Base-by-base conservation (phyloP, 2,888 invertebrate species). In the Bibio marci region DNA sequence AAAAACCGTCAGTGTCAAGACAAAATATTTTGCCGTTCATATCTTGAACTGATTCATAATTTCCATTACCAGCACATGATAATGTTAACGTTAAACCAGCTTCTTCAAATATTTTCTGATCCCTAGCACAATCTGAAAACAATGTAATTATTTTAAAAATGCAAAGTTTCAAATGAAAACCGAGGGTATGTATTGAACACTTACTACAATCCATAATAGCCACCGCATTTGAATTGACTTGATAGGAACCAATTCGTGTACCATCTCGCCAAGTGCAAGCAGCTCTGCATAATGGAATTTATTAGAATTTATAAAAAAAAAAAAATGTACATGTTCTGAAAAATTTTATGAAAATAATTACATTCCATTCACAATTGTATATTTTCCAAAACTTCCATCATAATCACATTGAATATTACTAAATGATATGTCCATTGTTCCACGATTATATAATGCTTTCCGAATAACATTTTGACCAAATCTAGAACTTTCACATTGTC, bases 51-150 rank as follows among this genome's bases (percentile, higher is more conserved):
- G 59, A 50, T 22, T 59, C 54, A 53, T 76, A 76, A 62, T 73
- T 73, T 35, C 75, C 76, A 51, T 67, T 69, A 14, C 58, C 61
- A 13, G 48, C 47, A 50, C 76, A 76, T 13, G 55, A 53, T 49
- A 66, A 62, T 7, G 62, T 57, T 47, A 70, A 63, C 18, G 54
- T 51, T 56, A 66, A 59, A 3, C 67, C 69, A 25, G 54, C 61
- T 40, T 59, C 62, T 5, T 59, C 62, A 57, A 68, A 73, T 40
- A 67, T 50, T 44, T 56, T 56, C 15, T 62, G 58, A 53, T 76
- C 76, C 40, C 71, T 64, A n/a, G 73, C 74, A 53, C 76, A 75
- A 53, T 73, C 75, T 75, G n/a, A n/a, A n/a, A n/a, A n/a, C n/a
- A n/a, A n/a, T n/a, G n/a, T n/a, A n/a, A n/a, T n/a, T n/a, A n/a